These are phyloP conservation scores for Catharus fuscescens DNA, from an alignment of 2,113 vertebrate genomes.

Conservation along the genomic window DNA sequence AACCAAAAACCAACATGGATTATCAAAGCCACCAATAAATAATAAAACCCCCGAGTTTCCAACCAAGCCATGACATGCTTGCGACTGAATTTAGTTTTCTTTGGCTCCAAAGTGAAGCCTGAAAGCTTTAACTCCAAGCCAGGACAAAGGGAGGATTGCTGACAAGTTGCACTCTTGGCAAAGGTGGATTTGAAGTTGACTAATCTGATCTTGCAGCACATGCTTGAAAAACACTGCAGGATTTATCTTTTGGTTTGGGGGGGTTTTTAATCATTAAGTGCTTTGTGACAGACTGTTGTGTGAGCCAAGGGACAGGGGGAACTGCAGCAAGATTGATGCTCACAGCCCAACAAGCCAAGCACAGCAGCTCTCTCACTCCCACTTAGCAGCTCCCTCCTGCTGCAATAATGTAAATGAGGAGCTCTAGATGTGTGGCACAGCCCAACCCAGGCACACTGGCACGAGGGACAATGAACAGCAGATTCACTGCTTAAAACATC, in stretches of 20 bases:
- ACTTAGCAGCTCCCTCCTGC: slow-evolving; percentile 53
- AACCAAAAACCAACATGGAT: background rate
- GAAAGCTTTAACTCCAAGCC: background rate
- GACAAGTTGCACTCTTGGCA: background rate
- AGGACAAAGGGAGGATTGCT: background rate
- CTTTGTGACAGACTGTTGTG: background rate
- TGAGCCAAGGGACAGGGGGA: background rate
- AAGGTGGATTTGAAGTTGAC: background rate
- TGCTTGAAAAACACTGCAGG: background rate
- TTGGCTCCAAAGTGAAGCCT: background rate
- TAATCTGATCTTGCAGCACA: background rate
- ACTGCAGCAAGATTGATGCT: slow-evolving; percentile 13
- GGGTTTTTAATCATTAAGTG: background rate
- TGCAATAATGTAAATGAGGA: slow-evolving; percentile 38
- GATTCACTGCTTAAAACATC: background rate
- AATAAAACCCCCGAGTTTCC: background rate
- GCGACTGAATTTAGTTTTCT: background rate
- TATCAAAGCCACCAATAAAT: background rate
- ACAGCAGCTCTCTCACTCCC: background rate
- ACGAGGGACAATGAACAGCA: background rate
- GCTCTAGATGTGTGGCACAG: background rate
- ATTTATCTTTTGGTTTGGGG: background rate
- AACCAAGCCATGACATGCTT: background rate
- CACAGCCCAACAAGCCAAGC: background rate
- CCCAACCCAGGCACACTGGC: background rate